Evolutionary conservation across 2,113 vertebrate species (phyloP).

Genomic region (Coptodon bakossiorum): DNA sequence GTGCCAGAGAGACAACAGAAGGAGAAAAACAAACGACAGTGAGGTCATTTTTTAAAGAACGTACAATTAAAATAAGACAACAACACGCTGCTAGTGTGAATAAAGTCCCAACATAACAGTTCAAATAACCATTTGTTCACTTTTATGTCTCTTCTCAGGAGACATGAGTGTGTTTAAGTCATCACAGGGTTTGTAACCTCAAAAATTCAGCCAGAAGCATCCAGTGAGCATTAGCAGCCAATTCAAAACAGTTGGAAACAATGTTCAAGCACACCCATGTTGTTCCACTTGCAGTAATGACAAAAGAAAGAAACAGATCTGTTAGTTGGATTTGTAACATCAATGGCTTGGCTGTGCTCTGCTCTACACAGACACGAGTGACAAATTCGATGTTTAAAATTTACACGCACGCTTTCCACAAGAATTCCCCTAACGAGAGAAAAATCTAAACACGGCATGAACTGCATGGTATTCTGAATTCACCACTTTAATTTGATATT

Average conservation of each 20-base stretch:
- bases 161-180: background rate
- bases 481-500: background rate
- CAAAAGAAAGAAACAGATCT: background rate
- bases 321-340: background rate
- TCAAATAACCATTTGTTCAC: background rate
- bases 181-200: background rate
- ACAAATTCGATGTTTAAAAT: background rate
- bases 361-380: background rate
- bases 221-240: background rate
- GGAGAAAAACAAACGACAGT: background rate
- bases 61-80: background rate
- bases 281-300: background rate
- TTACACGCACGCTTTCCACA: background rate
- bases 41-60: background rate
- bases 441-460: background rate
- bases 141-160: background rate
- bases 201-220: background rate
- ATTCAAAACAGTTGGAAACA: background rate
- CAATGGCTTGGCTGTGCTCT: background rate
- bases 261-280: background rate
- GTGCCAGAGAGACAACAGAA: constrained; percentile 36
- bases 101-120: background rate
- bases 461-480: background rate
- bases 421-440: background rate
- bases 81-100: background rate